Evolutionary conservation across 2,113 vertebrate species (phyloP).

Genomic region (Rana temporaria): DNA sequence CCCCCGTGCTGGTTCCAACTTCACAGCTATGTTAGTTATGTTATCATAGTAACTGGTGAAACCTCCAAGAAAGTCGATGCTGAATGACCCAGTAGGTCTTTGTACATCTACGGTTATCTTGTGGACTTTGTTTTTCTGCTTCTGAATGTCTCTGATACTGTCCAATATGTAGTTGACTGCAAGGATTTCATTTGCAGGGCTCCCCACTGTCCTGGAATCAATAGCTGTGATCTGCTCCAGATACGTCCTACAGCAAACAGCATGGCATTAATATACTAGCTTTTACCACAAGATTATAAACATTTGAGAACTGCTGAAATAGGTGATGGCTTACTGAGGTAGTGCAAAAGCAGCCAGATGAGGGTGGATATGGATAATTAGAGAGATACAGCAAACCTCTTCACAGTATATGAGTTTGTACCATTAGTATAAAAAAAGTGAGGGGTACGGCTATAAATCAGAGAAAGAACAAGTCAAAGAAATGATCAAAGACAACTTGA

Average conservation of each 20-base stretch:
- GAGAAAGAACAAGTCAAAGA: no score
- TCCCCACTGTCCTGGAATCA: conserved; percentile 91
- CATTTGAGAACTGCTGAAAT: no score
- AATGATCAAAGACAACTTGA: no score
- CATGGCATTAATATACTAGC: not conserved
- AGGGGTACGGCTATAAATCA: no score
- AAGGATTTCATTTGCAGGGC: conserved; percentile 89
- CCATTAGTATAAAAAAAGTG: no score
- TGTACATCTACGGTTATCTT: conserved; percentile 85
- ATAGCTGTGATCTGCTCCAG: conserved; percentile 90
- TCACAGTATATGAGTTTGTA: no score
- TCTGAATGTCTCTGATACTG: conserved; percentile 82
- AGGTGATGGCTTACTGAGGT: no score
- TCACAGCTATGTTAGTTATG: conserved; percentile 90
- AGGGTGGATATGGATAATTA: no score
- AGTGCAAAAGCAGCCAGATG: no score
- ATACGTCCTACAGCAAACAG: conserved; percentile 77
- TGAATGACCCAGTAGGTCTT: conserved; percentile 92
- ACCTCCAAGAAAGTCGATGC: conserved; percentile 94
- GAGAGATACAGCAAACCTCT: no score
- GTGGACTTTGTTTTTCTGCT: conserved; percentile 75
- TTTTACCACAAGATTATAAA: no score
- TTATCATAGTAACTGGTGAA: conserved; percentile 97
- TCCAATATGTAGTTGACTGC: conserved; percentile 89
- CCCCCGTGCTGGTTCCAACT: conserved; percentile 84